A percentile compares a stretch with the other conserved stretches of the same genome.
phyloP scores from a whole-genome alignment of 2,888 invertebrate species.

The Brassicogethes aeneus region DNA sequence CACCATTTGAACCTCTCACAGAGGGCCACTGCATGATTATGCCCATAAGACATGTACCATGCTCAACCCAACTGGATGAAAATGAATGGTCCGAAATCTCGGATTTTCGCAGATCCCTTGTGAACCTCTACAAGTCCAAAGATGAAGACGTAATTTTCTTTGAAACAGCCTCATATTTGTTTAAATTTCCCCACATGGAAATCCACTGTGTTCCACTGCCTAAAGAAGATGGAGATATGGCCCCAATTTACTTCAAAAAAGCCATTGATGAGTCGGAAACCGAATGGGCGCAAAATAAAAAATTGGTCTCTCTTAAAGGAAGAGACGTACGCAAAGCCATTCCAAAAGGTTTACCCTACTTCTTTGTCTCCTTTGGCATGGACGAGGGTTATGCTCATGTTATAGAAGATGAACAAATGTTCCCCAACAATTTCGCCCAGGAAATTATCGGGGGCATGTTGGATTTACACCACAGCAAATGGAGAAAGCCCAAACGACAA shows the following conservation, averaged over 20 bases:
- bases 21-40: conserved; percentile 80
- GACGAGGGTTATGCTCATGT: conserved; percentile 93
- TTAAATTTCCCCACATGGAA: conserved; percentile 67
- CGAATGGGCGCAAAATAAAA: conserved; percentile 94
- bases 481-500: conserved; percentile 76
- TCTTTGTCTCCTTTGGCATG: conserved; percentile 88
- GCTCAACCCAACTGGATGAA: conserved; percentile 82
- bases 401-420: conserved; percentile 84
- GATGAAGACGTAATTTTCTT: conserved; percentile 81
- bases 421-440: conserved; percentile 85
- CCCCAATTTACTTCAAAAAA: conserved; percentile 97
- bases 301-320: conserved; percentile 61
- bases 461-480: conserved; percentile 73
- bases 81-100: conserved; percentile 88
- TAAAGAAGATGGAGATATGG: conserved; percentile 74
- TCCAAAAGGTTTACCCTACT: conserved; percentile 92
- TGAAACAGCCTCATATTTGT: conserved; percentile 72
- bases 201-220: conserved; percentile 86
- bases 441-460: conserved; percentile 95
- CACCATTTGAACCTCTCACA: conserved; percentile 70
- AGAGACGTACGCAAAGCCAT: conserved; percentile 72
- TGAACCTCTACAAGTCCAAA: conserved; percentile 63
- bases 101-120: conserved; percentile 68
- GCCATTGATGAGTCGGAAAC: conserved; percentile 90
- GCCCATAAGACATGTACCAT: conserved; percentile 71